phyloP scores from a whole-genome alignment of 2,113 vertebrate species.

The Accipiter cooperii region DNA sequence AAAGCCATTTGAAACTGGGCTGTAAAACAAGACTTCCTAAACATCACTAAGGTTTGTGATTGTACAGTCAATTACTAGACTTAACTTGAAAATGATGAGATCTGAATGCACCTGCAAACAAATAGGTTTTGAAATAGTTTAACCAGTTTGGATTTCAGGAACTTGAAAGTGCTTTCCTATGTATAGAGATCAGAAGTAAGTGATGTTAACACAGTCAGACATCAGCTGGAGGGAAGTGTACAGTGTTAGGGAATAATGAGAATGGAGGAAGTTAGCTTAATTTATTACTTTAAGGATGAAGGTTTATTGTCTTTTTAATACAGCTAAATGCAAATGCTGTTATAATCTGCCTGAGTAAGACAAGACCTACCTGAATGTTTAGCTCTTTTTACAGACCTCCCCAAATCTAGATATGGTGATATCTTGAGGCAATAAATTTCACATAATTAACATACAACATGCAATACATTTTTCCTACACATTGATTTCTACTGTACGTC shows the following conservation, averaged over 20 bases:
- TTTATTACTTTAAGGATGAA: neutral
- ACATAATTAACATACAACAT: neutral
- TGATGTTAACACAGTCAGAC: neutral
- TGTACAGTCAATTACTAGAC: neutral
- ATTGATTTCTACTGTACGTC: neutral
- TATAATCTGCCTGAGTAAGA: neutral
- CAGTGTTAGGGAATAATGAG: neutral
- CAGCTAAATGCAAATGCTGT: neutral
- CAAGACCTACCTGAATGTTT: neutral
- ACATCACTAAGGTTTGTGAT: neutral
- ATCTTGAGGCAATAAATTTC: neutral
- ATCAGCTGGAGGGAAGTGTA: neutral
- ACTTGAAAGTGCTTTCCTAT: neutral
- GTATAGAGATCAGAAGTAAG: neutral
- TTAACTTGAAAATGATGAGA: neutral
- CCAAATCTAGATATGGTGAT: neutral
- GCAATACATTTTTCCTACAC: neutral
- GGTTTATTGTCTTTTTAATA: neutral
- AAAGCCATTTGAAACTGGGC: neutral
- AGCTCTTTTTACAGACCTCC: neutral
- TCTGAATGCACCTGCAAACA: neutral
- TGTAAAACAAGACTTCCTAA: neutral
- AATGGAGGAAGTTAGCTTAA: neutral
- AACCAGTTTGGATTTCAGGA: neutral
- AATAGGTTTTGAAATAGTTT: neutral